These are phyloP conservation scores for Callimorpha dominula DNA, from an alignment of 2,888 invertebrate species.

Conservation along the genomic window DNA sequence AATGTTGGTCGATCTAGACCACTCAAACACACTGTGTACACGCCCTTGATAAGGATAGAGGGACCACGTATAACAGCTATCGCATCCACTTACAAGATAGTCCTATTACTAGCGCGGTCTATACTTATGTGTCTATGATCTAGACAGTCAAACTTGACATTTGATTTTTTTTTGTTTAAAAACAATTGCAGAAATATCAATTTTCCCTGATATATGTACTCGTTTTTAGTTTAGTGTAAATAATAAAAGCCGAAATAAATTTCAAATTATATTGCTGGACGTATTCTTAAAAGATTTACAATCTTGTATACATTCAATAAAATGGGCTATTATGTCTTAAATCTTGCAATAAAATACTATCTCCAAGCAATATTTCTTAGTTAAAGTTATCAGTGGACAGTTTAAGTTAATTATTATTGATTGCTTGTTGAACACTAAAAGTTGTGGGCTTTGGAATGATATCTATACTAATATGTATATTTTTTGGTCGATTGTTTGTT, in stretches of 20 bases:
- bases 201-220: too few species aligned
- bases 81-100: too few species aligned
- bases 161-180: too few species aligned
- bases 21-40: too few species aligned
- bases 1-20: too few species aligned
- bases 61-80: too few species aligned
- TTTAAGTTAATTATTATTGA: slow-evolving; percentile 17
- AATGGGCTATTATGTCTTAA: slow-evolving; percentile 21
- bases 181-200: too few species aligned
- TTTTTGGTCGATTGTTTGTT: too few species aligned
- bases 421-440: slow-evolving; percentile 12
- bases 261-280: neutral
- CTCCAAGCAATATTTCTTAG: slow-evolving; percentile 14
- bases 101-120: too few species aligned
- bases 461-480: neutral
- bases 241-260: neutral
- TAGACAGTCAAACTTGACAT: too few species aligned
- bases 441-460: neutral
- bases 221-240: neutral
- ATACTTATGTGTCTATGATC: too few species aligned
- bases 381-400: slow-evolving; percentile 10
- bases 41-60: too few species aligned
- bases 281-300: neutral
- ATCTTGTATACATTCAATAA: slow-evolving; percentile 8
- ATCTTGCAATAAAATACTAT: slow-evolving; percentile 29